These are phyloP conservation scores for Leptopilina clavipes DNA, from an alignment of 1,140 invertebrate genomes.

Conservation along the genomic window DNA sequence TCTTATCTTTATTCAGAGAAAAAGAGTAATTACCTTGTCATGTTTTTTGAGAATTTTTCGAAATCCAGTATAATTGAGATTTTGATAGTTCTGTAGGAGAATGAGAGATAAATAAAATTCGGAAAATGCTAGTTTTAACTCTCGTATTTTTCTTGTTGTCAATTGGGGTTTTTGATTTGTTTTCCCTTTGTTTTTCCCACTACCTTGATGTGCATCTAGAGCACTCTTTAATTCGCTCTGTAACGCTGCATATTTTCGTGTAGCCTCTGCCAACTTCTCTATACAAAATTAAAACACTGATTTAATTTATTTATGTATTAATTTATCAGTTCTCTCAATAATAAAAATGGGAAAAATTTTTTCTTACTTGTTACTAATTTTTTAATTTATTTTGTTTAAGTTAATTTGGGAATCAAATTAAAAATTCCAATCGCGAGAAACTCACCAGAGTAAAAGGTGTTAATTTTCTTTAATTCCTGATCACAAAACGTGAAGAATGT, in stretches of 20 bases:
- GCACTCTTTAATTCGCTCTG: constrained; percentile 90
- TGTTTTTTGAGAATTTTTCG: constrained; percentile 99
- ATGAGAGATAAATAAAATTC: constrained; percentile 99
- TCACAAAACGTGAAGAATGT: constrained; percentile 96
- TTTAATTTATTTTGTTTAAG: no score
- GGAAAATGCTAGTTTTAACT: constrained; percentile 98
- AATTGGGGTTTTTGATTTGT: constrained; percentile 75
- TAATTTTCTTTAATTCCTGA: constrained; percentile 96
- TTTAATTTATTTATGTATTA: no score
- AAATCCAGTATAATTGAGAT: constrained; percentile 99
- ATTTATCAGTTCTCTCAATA: no score
- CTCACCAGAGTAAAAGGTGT: constrained; percentile 95
- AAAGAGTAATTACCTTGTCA: constrained; percentile 87
- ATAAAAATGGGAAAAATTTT: constrained; percentile 20
- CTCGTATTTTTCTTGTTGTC: constrained; percentile 88
- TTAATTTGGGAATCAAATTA: no score
- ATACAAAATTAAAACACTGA: constrained; percentile 50
- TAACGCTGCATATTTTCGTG: constrained; percentile 92
- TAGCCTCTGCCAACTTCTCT: constrained; percentile 99
- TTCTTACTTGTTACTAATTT: no score
- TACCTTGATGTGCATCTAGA: constrained; percentile 80
- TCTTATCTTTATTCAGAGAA: constrained; percentile 41
- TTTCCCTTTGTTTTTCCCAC: constrained; percentile 73
- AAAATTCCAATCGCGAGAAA: neutral
- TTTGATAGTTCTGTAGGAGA: constrained; percentile 92